These are phyloP conservation scores for Lepidurus arcticus DNA, from an alignment of 1,140 invertebrate genomes.

Conservation along the genomic window DNA sequence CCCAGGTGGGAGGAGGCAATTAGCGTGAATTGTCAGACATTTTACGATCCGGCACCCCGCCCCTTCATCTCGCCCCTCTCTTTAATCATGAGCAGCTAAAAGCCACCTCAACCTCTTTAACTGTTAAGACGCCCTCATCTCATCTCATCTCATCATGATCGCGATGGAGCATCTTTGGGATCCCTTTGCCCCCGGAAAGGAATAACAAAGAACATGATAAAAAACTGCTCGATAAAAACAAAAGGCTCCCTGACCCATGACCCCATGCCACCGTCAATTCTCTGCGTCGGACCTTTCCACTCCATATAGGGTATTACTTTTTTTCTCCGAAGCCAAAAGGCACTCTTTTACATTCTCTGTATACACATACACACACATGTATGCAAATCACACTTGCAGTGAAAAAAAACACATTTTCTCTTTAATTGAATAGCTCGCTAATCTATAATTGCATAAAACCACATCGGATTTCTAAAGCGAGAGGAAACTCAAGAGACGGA, in stretches of 20 bases:
- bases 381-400: not conserved
- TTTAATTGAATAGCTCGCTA: not conserved
- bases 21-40: constrained; percentile 19
- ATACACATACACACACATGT: not conserved
- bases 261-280: constrained; percentile 20
- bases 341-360: not conserved
- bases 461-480: not conserved
- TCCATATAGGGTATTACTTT: not conserved
- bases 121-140: constrained; percentile 21
- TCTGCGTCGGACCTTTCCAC: not conserved
- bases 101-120: constrained; percentile 8
- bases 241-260: constrained; percentile 14
- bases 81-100: constrained; percentile 19
- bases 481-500: not conserved
- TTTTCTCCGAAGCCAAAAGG: too few relatives aligned
- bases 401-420: not conserved
- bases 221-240: constrained; percentile 1
- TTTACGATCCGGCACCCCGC: constrained; percentile 20
- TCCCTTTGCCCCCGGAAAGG: constrained; percentile 9
- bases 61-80: constrained; percentile 17
- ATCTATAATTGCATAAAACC: not conserved
- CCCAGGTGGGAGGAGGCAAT: constrained; percentile 18
- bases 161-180: not conserved
- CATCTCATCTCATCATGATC: constrained; percentile 14
- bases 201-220: not conserved